Percentiles rank a stretch among this genome's conserved stretches.
phyloP scores from a whole-genome alignment of 1,140 invertebrate genomes.

The Orussus abietinus region DNA sequence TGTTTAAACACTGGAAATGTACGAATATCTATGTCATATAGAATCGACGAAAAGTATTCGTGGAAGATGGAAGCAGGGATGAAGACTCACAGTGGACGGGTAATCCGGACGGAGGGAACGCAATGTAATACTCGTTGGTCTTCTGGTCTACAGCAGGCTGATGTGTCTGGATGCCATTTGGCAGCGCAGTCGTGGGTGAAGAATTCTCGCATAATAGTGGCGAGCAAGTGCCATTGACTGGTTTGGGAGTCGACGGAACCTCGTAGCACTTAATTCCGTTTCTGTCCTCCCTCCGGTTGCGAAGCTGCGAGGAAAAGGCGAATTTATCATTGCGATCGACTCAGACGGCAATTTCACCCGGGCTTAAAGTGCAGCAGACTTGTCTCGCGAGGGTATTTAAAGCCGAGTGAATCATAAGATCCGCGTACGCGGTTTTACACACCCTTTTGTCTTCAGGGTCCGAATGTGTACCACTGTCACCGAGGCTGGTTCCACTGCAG shows the following conservation, averaged over 20 bases:
- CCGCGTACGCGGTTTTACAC: no score
- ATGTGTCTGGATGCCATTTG: no score
- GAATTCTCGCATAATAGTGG: conserved; percentile 28
- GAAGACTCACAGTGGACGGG: conserved; percentile 47
- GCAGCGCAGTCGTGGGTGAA: no score
- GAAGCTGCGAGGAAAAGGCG: conserved; percentile 26
- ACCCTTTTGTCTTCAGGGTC: conserved; percentile 75
- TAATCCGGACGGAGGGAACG: conserved; percentile 54
- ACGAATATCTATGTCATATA: not conserved
- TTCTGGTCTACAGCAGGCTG: conserved; percentile 15
- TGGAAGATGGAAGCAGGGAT: no score
- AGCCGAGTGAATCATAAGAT: no score
- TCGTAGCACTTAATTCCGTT: conserved; percentile 44
- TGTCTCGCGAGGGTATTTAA: no score
- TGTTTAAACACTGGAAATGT: conserved; percentile 34
- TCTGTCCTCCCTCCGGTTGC: conserved; percentile 39
- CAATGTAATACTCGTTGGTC: conserved; percentile 52
- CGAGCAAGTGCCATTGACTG: conserved; percentile 36
- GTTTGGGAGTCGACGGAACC: conserved; percentile 50
- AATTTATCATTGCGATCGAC: no score
- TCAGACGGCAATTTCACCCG: no score
- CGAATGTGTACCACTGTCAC: conserved; percentile 79
- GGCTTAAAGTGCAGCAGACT: no score
- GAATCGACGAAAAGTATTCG: no score
- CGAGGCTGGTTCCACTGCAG: conserved; percentile 71